phyloP scores from a whole-genome alignment of 2,113 vertebrate genomes.

The Nerophis ophidion region DNA sequence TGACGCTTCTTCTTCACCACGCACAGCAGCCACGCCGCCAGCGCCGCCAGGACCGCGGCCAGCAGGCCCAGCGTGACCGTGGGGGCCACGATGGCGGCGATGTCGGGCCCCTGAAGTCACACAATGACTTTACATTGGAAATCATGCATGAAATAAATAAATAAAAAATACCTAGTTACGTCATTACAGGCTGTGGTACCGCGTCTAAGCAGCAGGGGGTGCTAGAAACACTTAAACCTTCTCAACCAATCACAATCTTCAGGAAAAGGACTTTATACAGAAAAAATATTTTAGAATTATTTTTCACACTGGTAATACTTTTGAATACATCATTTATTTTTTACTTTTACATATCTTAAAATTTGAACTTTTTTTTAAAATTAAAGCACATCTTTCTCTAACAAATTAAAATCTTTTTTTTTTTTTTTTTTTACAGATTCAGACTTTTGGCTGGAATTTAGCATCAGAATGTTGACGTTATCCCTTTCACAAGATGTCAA shows the following conservation, averaged over 20 bases:
- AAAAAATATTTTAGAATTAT: too few species aligned
- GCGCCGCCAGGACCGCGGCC: constrained; percentile 58
- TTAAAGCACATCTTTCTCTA: too few species aligned
- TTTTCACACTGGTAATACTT: too few species aligned
- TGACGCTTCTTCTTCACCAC: constrained; percentile 82
- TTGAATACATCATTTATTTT: too few species aligned
- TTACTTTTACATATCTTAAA: too few species aligned
- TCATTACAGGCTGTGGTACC: background rate
- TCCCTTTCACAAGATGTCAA: too few species aligned
- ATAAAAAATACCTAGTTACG: background rate
- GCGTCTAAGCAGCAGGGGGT: background rate
- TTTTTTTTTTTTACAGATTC: too few species aligned
- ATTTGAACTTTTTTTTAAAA: too few species aligned
- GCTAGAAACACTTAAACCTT: background rate
- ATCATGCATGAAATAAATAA: background rate
- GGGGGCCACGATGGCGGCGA: constrained; percentile 80
- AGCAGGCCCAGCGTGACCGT: constrained; percentile 69
- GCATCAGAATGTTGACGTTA: too few species aligned
- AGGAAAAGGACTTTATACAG: background rate
- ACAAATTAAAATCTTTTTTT: too few species aligned
- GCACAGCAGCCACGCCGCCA: constrained; percentile 62
- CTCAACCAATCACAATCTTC: background rate
- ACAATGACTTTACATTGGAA: background rate
- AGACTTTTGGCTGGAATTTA: too few species aligned
- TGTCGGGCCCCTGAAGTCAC: constrained; percentile 40